Base-by-base conservation (phyloP, 2,113 vertebrate genomes). In the Crotalus viridis region DNA sequence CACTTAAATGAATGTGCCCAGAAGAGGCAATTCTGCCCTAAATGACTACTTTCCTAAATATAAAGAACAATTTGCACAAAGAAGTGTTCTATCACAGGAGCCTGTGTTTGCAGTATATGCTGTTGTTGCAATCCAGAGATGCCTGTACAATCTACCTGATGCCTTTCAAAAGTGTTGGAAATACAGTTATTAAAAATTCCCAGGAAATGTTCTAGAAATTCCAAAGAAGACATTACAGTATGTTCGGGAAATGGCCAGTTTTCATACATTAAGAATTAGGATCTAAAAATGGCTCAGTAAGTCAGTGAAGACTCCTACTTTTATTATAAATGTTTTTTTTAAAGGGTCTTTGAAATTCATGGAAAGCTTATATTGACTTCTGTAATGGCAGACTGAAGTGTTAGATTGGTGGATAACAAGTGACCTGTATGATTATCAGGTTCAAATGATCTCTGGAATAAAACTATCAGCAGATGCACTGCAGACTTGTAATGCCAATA, bases 281-380 rank as follows among this genome's bases (percentile, higher is more conserved):
- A 21, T 4, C 61, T 74, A 0, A 52, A 87, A 56, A 81, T 5
- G 94, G 89, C 15, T 10, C 64, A 96, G 92, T 54, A 39, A 91
- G 22, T 74, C 61, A 93, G 81, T 13, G 51, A 95, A 97, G 94
- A 95, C 91, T 3, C 22, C 26, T 51, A 95, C 92, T 56, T 86
- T 89, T 88, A 51, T 74, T 96, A 48, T 87, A 57, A 94, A 87
- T 52, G 94, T 54, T 91, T 96, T 96, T 61, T 91, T 94, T 93
- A 52, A 64, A 88, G 48, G 92, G 39, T 33, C 89, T 92, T 57
- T 96, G 93, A 96, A 96, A 91, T 91, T 93, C 0, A 19, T 24
- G 54, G 51, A 94, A 94, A 94, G 85, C 15, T 94, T 95, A 57
- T 92, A 85, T 74, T 10, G 90, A 93, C 52, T 95, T 94, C 90